These are phyloP conservation scores for Lumbricus terrestris DNA, from an alignment of 2,888 invertebrate species.

Conservation along the genomic window DNA sequence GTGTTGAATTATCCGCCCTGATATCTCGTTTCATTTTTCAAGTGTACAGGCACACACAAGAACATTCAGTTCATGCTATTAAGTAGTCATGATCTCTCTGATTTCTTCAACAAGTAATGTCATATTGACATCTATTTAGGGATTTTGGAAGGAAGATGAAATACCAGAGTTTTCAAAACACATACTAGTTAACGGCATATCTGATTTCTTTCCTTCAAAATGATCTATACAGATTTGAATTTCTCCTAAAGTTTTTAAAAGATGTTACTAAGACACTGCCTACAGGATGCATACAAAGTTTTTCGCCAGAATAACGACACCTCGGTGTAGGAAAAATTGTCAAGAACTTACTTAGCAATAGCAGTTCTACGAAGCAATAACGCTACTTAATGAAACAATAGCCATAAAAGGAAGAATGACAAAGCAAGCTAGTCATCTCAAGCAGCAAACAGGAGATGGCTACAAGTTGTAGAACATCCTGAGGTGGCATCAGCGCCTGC, in stretches of 20 bases:
- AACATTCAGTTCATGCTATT: background rate
- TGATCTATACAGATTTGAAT: no score
- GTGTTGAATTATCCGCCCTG: no score
- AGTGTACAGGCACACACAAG: background rate
- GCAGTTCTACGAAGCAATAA: background rate
- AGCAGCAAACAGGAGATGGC: background rate
- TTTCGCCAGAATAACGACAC: background rate
- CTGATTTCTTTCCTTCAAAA: background rate
- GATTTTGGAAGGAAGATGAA: background rate
- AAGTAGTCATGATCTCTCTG: background rate
- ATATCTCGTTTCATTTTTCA: no score
- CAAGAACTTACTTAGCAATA: no score
- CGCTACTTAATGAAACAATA: background rate
- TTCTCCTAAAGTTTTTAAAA: no score
- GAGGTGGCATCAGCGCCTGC: background rate
- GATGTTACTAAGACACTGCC: no score
- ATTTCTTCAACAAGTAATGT: background rate
- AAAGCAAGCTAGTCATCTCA: background rate
- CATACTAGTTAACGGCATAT: background rate
- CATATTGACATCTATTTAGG: no score
- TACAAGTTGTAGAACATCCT: background rate
- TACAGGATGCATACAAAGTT: background rate
- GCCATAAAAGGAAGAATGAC: background rate
- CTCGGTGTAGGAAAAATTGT: background rate
- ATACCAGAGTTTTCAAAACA: background rate